Conservation (phyloP, 2,888 invertebrate genomes). For the Agrenia bidenticulata region DNA sequence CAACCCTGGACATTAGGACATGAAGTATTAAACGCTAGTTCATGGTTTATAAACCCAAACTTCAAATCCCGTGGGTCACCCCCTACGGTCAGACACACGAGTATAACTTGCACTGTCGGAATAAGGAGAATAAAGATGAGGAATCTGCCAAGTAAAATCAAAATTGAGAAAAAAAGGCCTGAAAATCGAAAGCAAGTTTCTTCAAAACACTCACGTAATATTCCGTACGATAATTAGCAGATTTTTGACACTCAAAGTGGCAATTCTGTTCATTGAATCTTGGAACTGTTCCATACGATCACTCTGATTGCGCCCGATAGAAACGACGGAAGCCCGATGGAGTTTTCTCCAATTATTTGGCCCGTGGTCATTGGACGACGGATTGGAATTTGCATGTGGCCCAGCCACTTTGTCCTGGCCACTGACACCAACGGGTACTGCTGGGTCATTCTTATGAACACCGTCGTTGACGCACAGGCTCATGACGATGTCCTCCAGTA, state of each 20-base stretch:
- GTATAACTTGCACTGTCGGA: slow-evolving; percentile 40
- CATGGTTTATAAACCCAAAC: slow-evolving; percentile 40
- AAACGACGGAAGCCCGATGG: slow-evolving; percentile 15
- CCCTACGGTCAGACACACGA: slow-evolving; percentile 43
- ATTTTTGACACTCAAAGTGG: too few species aligned
- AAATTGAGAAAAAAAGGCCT: too few species aligned
- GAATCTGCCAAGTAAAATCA: slow-evolving; percentile 26
- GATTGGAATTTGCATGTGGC: too few species aligned
- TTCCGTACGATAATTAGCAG: too few species aligned
- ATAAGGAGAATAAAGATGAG: slow-evolving; percentile 38
- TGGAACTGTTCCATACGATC: background rate
- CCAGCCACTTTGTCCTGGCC: too few species aligned
- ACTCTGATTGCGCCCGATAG: background rate
- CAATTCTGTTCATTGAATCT: too few species aligned
- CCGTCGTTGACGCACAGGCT: slow-evolving; percentile 42
- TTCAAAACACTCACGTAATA: too few species aligned
- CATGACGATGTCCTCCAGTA: slow-evolving; percentile 45
- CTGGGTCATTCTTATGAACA: too few species aligned
- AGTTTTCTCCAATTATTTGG: slow-evolving; percentile 29
- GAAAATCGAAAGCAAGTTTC: background rate
- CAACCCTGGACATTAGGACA: slow-evolving; percentile 15
- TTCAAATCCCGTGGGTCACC: slow-evolving; percentile 39
- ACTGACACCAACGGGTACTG: slow-evolving; percentile 24
- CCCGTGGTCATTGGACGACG: slow-evolving; percentile 20
- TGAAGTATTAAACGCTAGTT: slow-evolving; percentile 27